Evolutionary conservation across 2,888 invertebrate species (phyloP).

Genomic region (Leptopilina myrica): DNA sequence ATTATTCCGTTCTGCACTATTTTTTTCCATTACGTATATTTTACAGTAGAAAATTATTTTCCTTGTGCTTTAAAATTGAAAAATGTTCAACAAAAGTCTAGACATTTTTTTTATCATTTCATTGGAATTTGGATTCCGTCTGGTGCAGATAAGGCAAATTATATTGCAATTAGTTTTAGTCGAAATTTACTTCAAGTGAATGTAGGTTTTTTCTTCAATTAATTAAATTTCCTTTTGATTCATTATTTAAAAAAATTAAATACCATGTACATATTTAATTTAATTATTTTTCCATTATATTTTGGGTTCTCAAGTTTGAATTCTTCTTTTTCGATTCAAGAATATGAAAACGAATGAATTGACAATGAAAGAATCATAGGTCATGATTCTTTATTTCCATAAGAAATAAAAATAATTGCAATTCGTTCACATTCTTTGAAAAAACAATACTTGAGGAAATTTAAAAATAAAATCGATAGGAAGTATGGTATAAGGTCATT

Average conservation of each 20-base stretch:
- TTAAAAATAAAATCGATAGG: neutral
- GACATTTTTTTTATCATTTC: slow-evolving; percentile 2
- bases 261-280: no score
- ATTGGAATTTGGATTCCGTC: neutral
- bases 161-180: no score
- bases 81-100: neutral
- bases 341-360: neutral
- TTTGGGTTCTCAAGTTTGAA: neutral
- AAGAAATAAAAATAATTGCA: slow-evolving; percentile 23
- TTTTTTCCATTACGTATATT: neutral
- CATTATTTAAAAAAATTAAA: no score
- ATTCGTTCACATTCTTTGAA: neutral
- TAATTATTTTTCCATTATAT: no score
- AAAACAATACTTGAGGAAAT: neutral
- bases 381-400: slow-evolving; percentile 18
- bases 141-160: neutral
- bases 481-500: neutral
- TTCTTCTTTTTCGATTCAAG: neutral
- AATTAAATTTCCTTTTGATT: no score
- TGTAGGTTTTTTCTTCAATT: no score
- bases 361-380: slow-evolving; percentile 4
- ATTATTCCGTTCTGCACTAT: neutral
- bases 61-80: neutral
- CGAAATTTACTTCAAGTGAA: no score
- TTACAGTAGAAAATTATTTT: neutral